These are phyloP conservation scores for Leuciscus idus DNA, from an alignment of 2,113 vertebrate species.

Conservation along the genomic window DNA sequence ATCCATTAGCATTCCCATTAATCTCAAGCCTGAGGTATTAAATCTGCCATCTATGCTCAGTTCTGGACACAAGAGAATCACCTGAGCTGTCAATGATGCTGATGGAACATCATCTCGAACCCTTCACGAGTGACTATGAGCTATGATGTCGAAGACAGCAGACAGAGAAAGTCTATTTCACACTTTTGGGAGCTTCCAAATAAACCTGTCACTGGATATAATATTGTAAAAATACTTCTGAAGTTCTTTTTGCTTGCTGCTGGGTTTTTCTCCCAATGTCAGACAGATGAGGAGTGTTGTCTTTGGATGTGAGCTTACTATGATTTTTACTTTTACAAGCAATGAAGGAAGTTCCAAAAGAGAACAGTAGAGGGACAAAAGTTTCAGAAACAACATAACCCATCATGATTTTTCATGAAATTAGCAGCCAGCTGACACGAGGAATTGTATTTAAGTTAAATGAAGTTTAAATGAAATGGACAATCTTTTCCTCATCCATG, in stretches of 20 bases:
- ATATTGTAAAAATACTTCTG: neutral
- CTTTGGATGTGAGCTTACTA: neutral
- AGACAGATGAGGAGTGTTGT: too few relatives aligned
- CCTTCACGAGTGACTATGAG: neutral
- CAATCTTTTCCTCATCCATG: neutral
- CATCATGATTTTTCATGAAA: neutral
- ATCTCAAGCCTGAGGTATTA: neutral
- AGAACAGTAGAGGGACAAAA: neutral
- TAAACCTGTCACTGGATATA: conserved; percentile 12
- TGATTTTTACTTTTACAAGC: neutral
- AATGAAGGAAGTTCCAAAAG: neutral
- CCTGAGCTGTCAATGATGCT: neutral
- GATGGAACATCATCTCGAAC: neutral
- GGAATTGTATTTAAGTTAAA: neutral
- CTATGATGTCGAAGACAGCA: neutral
- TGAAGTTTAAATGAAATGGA: conserved; percentile 1
- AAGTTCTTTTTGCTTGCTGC: neutral
- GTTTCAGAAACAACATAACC: neutral
- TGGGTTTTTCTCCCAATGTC: neutral
- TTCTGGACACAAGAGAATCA: neutral
- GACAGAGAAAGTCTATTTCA: neutral
- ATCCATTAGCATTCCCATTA: neutral
- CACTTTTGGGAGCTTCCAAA: neutral
- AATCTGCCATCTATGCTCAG: neutral
- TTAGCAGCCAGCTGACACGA: neutral